phyloP scores from a whole-genome alignment of 2,113 vertebrate species.

The Drymodes brunneopygia region DNA sequence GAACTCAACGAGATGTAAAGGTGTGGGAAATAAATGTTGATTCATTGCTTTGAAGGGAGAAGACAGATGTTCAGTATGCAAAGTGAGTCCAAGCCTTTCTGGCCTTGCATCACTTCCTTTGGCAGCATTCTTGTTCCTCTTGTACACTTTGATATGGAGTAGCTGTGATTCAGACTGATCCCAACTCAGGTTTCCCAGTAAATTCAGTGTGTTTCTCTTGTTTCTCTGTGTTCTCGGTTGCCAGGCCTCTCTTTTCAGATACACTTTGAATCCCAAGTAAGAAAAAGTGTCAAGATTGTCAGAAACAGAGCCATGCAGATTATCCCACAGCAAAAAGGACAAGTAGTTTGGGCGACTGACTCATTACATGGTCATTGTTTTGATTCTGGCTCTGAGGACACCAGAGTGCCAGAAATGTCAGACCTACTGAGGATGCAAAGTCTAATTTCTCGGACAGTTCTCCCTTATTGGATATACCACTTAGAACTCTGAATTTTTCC shows the following conservation, averaged over 20 bases:
- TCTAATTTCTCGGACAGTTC: neutral
- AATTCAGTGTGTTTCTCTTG: neutral
- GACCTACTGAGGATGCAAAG: neutral
- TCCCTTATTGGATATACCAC: neutral
- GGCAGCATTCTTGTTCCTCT: neutral
- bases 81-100: neutral
- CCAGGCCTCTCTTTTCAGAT: neutral
- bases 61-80: neutral
- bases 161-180: neutral
- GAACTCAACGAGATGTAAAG: neutral
- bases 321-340: neutral
- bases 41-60: neutral
- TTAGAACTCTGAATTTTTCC: neutral
- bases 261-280: neutral
- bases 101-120: neutral
- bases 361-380: neutral
- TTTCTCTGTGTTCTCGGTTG: neutral
- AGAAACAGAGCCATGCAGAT: neutral
- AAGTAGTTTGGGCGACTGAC: neutral
- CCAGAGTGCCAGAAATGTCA: fast-evolving
- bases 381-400: neutral
- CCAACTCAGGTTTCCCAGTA: neutral
- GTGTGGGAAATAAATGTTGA: neutral
- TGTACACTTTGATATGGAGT: neutral
- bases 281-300: neutral